Conservation (phyloP, 1,140 invertebrate genomes). For the Drosophila orosa region DNA sequence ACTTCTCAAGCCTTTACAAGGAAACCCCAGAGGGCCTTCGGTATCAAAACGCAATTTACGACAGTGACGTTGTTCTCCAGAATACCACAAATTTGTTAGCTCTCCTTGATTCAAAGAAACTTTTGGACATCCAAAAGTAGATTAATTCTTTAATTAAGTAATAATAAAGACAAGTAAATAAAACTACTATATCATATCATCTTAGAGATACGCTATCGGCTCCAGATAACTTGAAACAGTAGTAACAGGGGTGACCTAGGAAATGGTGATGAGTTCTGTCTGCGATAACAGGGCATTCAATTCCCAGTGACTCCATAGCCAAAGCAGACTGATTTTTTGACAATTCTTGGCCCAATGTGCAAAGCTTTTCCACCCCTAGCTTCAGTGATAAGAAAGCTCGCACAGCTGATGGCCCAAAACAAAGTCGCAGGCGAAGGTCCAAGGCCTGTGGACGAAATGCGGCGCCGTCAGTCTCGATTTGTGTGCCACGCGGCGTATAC, state of each 20-base stretch:
- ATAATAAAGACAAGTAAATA: no score
- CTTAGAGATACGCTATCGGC: slow-evolving; percentile 21
- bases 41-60: slow-evolving; percentile 50
- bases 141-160: not conserved
- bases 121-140: slow-evolving; percentile 48
- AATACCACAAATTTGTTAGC: slow-evolving; percentile 39
- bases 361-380: slow-evolving; percentile 71
- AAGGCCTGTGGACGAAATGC: slow-evolving; percentile 33
- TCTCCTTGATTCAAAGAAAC: slow-evolving; percentile 53
- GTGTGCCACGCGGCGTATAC: slow-evolving; percentile 73
- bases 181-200: no score
- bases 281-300: not conserved
- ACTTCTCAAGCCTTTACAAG: slow-evolving; percentile 54
- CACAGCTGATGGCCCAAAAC: slow-evolving; percentile 69
- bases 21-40: slow-evolving; percentile 31
- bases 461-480: slow-evolving; percentile 58
- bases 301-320: not conserved
- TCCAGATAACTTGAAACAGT: not conserved
- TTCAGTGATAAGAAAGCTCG: slow-evolving; percentile 74
- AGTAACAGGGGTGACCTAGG: no score
- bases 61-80: slow-evolving; percentile 20
- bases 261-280: not conserved
- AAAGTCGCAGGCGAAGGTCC: slow-evolving; percentile 54
- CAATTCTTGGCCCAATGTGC: slow-evolving; percentile 44
- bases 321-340: not conserved